These are phyloP conservation scores for Pipistrellus pipistrellus DNA, from an alignment of 2,797 vertebrate species.

Conservation along the genomic window DNA sequence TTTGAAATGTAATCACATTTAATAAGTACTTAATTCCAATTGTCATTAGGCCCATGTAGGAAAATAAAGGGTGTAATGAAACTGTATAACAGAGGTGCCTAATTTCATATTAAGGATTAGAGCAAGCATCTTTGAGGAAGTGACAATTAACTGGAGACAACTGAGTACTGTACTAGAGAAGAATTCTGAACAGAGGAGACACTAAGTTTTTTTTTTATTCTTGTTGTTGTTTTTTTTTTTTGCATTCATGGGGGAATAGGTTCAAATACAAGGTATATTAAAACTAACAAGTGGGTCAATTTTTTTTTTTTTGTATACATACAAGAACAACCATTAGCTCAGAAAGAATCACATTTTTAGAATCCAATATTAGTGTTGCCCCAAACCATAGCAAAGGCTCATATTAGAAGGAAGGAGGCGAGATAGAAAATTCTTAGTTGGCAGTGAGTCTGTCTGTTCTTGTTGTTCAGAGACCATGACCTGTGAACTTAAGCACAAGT, in stretches of 20 bases:
- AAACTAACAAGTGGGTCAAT: not conserved
- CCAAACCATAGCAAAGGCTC: not conserved
- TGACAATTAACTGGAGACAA: not conserved
- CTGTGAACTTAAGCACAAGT: not conserved
- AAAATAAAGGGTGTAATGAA: not conserved
- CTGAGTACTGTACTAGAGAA: not conserved
- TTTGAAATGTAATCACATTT: conserved; percentile 27
- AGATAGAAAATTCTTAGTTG: not conserved
- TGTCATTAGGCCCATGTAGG: not conserved
- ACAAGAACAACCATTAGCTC: not conserved
- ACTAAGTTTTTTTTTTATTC: not conserved
- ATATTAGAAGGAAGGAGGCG: not conserved
- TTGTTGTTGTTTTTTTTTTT: too few species aligned
- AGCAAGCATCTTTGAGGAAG: not conserved
- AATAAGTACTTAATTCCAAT: not conserved
- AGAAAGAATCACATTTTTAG: not conserved
- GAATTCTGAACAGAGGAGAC: not conserved
- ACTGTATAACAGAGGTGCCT: not conserved
- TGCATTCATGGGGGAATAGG: not conserved
- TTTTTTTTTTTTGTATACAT: not conserved
- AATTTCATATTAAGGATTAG: not conserved
- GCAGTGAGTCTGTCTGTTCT: not conserved
- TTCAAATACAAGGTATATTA: not conserved
- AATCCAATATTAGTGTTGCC: not conserved
- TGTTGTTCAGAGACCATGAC: not conserved